Evolutionary conservation across 1,140 invertebrate genomes (phyloP), one percentile per base, ranked within the genome.

Genomic region (Tetraneura akinire): DNA sequence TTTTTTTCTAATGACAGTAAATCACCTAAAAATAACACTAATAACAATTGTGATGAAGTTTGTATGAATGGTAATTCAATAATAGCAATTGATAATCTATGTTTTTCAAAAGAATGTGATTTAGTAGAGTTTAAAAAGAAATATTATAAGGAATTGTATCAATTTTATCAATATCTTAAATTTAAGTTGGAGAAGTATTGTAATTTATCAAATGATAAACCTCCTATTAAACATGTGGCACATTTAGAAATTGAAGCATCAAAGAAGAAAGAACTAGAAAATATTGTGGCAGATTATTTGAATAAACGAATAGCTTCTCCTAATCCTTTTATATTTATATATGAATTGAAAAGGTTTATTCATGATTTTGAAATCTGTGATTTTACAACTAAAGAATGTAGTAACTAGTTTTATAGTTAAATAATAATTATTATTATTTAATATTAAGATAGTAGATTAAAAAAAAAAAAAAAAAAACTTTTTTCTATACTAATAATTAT

Each of bases 161-260:
- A 42, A 47, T 47, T 78, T 47, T 60, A 53, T 60, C 55, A 78
- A 29, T n/a, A 45, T 57, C 32, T 78, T 16, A 45, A 45, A 45
- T 62, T 21, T 47, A 21, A 60, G 32, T 26, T 78, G 26, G 10
- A 60, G 1, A 78, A 78, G 47, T 62, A 62, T 26, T 16, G 60
- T 37, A 1, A 14, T 57, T 62, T 51, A 0, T 26, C 32, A 29
- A 49, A 26, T 62, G 14, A 60, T 26, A n/a, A 45, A 9, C 14
- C 32, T 9, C 1, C 55, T 60, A 8, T 78, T 21, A 42, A 78
- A 29, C 42, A 78, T 62, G 23, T 78, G 14, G 55, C 74, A n/a
- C 74, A 78, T 62, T 78, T 78, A 32, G 55, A 78, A 47, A 62
- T 78, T 45, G 53, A 78, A 57, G 74, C 74, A n/a, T 78, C 74